These are phyloP conservation scores for Eurois occulta DNA, from an alignment of 2,888 invertebrate genomes.

Conservation along the genomic window DNA sequence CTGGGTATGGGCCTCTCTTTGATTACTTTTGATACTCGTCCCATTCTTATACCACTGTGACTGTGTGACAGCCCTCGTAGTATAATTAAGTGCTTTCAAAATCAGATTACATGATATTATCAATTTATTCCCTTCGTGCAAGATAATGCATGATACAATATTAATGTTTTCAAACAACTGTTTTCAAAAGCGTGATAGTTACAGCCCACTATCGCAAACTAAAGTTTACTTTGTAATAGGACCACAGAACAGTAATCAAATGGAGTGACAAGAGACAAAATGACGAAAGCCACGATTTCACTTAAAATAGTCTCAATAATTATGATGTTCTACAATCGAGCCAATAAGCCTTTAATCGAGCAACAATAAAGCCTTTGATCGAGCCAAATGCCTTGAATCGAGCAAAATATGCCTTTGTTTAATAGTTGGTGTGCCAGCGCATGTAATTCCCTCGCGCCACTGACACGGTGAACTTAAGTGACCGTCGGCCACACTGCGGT, in stretches of 20 bases:
- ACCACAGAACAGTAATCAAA: conserved; percentile 30
- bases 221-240: conserved; percentile 28
- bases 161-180: conserved; percentile 42
- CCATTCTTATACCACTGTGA: no score
- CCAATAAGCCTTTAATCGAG: conserved; percentile 8
- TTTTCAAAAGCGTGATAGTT: conserved; percentile 56
- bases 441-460: conserved; percentile 71
- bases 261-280: conserved; percentile 40
- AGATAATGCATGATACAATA: conserved; percentile 51
- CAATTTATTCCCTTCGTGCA: conserved; percentile 58
- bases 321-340: conserved; percentile 23
- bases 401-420: conserved; percentile 48
- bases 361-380: background rate
- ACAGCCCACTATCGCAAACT: conserved; percentile 46
- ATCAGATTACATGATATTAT: conserved; percentile 50
- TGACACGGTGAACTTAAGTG: conserved; percentile 74
- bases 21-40: background rate
- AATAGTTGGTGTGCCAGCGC: conserved; percentile 55
- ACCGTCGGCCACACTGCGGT: conserved; percentile 45
- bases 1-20: background rate
- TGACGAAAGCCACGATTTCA: conserved; percentile 13
- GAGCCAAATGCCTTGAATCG: background rate
- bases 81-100: conserved; percentile 11
- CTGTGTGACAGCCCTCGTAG: background rate
- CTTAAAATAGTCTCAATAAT: conserved; percentile 28